A percentile compares a stretch with the other conserved stretches of the same genome.
Conservation (phyloP, 2,113 vertebrate genomes). For the Chloropsis hardwickii region DNA sequence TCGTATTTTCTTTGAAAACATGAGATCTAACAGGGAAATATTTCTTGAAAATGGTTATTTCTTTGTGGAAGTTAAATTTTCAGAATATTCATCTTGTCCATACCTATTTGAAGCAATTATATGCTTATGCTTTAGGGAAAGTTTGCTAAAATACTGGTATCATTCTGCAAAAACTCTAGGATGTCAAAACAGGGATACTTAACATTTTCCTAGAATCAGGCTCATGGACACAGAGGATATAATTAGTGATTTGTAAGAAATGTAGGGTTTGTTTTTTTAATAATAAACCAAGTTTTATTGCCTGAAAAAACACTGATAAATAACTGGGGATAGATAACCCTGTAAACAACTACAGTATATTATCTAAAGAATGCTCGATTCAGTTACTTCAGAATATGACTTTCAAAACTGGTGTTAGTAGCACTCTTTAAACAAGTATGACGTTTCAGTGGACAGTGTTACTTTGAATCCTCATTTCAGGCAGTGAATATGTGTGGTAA, state of each 20-base stretch:
- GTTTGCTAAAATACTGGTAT: background rate
- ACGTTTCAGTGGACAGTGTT: background rate
- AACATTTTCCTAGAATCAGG: background rate
- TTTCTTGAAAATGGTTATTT: background rate
- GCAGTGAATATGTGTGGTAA: background rate
- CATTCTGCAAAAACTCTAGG: background rate
- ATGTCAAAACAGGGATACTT: background rate
- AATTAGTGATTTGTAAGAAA: background rate
- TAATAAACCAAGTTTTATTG: background rate
- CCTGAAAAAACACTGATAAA: background rate
- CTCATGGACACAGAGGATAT: background rate
- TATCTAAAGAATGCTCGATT: background rate
- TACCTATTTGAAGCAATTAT: background rate
- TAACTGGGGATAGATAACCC: background rate
- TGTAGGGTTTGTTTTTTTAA: fast-evolving
- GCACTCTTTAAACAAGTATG: background rate
- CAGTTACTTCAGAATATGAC: background rate
- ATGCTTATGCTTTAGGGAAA: background rate
- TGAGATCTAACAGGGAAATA: background rate
- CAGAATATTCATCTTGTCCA: background rate
- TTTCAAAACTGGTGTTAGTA: background rate
- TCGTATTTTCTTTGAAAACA: background rate
- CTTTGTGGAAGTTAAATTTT: background rate
- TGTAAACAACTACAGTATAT: background rate
- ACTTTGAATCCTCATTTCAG: background rate